Evolutionary conservation across 1,140 invertebrate genomes (phyloP).

Genomic region (Gonatopus flavifemur): DNA sequence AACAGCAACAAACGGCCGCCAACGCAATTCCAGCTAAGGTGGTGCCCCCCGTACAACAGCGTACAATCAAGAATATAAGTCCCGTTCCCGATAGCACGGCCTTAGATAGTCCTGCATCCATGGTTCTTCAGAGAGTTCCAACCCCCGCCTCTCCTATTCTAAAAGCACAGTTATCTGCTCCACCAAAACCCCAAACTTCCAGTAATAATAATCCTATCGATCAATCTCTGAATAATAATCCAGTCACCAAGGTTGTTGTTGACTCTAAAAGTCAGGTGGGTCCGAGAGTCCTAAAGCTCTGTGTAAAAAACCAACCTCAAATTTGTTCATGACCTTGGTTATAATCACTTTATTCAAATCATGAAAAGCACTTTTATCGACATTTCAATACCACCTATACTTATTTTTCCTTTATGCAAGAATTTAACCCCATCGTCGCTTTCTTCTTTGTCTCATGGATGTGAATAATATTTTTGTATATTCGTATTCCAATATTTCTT

Average conservation of each 20-base stretch:
- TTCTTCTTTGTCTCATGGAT: no score
- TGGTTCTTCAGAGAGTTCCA: slow-evolving; percentile 37
- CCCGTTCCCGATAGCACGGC: slow-evolving; percentile 44
- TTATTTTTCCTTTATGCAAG: no score
- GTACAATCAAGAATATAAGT: slow-evolving; percentile 51
- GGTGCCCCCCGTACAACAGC: slow-evolving; percentile 52
- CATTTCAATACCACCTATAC: no score
- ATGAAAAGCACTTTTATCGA: no score
- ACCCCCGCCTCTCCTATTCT: slow-evolving; percentile 70
- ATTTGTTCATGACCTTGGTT: slow-evolving; percentile 36
- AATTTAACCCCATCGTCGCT: no score
- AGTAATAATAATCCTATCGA: slow-evolving; percentile 35
- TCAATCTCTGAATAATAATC: slow-evolving; percentile 51
- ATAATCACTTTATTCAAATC: no score
- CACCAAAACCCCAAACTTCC: slow-evolving; percentile 62
- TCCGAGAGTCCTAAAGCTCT: slow-evolving; percentile 51
- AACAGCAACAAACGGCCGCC: no score
- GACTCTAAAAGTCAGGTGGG: slow-evolving; percentile 66
- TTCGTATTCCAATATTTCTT: no score
- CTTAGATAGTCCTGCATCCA: slow-evolving; percentile 41
- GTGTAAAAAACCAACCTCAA: slow-evolving; percentile 31
- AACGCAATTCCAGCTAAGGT: slow-evolving; percentile 54
- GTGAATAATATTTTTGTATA: no score
- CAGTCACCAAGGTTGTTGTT: slow-evolving; percentile 59
- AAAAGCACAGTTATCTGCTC: slow-evolving; percentile 75